Conservation (phyloP, 2,113 vertebrate species). For the Onychorhynchus coronatus region DNA sequence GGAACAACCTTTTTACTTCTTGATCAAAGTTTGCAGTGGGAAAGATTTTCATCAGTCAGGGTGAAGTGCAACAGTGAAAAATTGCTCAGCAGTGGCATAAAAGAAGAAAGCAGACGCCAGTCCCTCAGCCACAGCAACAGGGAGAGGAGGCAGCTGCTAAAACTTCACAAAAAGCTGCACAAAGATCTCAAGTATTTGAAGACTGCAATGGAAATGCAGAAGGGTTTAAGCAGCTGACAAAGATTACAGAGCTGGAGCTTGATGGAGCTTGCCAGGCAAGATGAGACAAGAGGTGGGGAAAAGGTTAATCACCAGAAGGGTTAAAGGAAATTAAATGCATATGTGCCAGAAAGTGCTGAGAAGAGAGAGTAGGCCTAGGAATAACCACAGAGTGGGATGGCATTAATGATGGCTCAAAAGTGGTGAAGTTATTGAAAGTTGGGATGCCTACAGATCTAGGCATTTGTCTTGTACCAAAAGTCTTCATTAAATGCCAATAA, state of each 20-base stretch:
- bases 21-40: background rate
- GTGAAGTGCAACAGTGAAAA: background rate
- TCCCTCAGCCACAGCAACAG: background rate
- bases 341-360: background rate
- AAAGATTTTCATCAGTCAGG: background rate
- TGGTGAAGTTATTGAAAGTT: background rate
- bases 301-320: background rate
- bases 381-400: slow-evolving; percentile 27
- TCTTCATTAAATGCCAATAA: background rate
- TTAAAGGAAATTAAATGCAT: background rate
- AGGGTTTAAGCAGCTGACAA: background rate
- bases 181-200: background rate
- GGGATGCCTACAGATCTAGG: background rate
- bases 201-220: background rate
- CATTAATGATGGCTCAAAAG: slow-evolving; percentile 35
- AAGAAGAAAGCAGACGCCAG: background rate
- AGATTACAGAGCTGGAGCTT: background rate
- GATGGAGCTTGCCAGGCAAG: background rate
- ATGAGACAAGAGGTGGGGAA: background rate
- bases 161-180: background rate
- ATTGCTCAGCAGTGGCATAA: background rate
- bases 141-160: background rate
- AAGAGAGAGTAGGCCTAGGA: background rate
- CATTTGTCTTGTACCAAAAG: background rate
- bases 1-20: background rate